Base-by-base conservation (phyloP, 2,113 vertebrate species). In the Nibea coibor region DNA sequence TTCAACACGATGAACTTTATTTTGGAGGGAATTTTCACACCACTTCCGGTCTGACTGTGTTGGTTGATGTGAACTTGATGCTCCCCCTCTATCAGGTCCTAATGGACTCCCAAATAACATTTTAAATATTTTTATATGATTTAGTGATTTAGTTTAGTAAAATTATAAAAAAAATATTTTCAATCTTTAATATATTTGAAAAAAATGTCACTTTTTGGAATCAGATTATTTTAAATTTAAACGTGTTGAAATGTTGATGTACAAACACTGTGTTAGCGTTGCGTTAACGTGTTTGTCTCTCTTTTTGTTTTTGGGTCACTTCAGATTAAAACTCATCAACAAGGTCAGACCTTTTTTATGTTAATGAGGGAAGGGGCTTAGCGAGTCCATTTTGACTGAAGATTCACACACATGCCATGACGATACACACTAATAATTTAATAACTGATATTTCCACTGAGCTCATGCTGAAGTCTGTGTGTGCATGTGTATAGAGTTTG, bases 321-420 rank as follows among this genome's bases (percentile, higher is more conserved):
- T 59, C 11, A n/a, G 51, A 53, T 24, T 56, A 56, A 56, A 11
- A 5, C 0, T 31, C 10, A 12, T 56, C 14, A 74, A 63, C 63
- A 59, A 63, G 58, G 58, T 67, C 47, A 16, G 1, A 1, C 26
- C 71, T 70, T 31, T 63, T 63, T 4, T 63, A 71, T 71, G 58
- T 11, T 71, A 79, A 63, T 63, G 57, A 31, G 58, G 65, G 76
- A 58, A 1, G 24, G 24, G 2, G 66, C 57, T 58, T 0, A 42
- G 11, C 22, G 22, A 56, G 31, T 35, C 31, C 31, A 35, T 43
- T 43, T 10, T 43, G 42, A 43, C 42, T 43, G 5, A 35, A 35
- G 5, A 35, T 12, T 10, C 42, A 43, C 10, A 43, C 9, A 43
- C 0, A 0, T 43, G 42, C 3, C 10, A 43, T 12, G 42, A 12